Evolutionary conservation across 1,140 invertebrate species (phyloP).

Genomic region (Drosophila ogumai): DNA sequence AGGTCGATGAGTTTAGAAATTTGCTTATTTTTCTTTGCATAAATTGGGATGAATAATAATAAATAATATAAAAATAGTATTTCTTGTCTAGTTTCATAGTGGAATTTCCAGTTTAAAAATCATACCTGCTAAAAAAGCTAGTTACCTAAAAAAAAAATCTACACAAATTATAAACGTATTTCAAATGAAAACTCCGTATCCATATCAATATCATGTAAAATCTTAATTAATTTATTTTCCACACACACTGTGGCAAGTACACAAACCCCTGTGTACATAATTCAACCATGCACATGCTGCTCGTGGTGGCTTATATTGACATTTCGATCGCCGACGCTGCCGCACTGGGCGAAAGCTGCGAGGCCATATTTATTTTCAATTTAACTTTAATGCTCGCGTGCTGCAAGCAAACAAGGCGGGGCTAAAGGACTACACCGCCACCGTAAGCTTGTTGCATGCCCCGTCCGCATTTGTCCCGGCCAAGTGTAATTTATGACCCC

Average conservation of each 20-base stretch:
- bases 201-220: not conserved
- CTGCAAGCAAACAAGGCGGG: constrained; percentile 41
- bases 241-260: no score
- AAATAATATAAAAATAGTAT: not conserved
- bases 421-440: constrained; percentile 24
- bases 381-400: constrained; percentile 68
- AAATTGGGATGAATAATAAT: not conserved
- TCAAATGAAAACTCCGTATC: no score
- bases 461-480: constrained; percentile 51
- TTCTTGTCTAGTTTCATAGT: not conserved
- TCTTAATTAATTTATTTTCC: constrained; percentile 17
- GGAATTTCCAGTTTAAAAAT: not conserved
- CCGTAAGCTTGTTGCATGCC: constrained; percentile 66
- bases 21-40: no score
- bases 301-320: constrained; percentile 61
- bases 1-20: not conserved
- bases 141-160: not conserved
- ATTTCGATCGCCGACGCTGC: constrained; percentile 42
- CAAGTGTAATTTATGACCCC: constrained; percentile 69
- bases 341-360: constrained; percentile 12
- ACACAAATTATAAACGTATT: not conserved
- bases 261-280: constrained; percentile 4
- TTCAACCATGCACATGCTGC: constrained; percentile 17
- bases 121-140: not conserved
- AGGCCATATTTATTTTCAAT: constrained; percentile 77